Evolutionary conservation across 2,888 invertebrate species (phyloP).

Genomic region (Agrotis clavis): DNA sequence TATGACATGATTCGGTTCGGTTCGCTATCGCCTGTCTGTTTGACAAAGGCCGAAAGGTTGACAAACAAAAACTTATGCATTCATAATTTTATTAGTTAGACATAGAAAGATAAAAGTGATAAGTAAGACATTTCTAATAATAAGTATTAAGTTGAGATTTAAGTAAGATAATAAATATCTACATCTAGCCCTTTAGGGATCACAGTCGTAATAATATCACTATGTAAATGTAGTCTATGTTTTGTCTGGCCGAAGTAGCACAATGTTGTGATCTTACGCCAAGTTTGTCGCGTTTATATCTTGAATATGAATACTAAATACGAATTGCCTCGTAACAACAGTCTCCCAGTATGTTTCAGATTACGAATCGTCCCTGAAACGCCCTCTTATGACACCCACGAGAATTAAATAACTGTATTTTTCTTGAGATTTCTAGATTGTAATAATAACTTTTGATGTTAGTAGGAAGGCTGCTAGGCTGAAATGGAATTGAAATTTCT

Average conservation of each 20-base stretch:
- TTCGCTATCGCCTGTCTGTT: too few species aligned
- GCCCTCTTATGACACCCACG: not conserved
- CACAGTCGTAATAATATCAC: not conserved
- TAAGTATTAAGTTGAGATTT: too few species aligned
- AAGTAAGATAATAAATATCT: not conserved
- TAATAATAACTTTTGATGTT: not conserved
- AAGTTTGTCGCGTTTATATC: constrained; percentile 25
- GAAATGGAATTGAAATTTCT: too few species aligned
- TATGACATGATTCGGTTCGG: too few species aligned
- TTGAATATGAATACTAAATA: constrained; percentile 30
- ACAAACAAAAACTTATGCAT: too few species aligned
- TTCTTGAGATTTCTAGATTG: not conserved
- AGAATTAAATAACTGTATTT: not conserved
- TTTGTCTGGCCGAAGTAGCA: constrained; percentile 33
- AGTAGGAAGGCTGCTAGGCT: too few species aligned
- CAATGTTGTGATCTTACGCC: constrained; percentile 24
- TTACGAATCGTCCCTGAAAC: not conserved
- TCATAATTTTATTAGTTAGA: too few species aligned
- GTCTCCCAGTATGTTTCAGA: not conserved
- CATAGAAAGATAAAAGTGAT: too few species aligned
- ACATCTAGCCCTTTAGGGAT: not conserved
- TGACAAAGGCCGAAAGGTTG: too few species aligned
- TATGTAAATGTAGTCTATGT: constrained; percentile 34
- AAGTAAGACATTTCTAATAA: too few species aligned
- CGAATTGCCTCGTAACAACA: not conserved